Evolutionary conservation across 2,113 vertebrate genomes (phyloP).

Genomic region (Parus major): DNA sequence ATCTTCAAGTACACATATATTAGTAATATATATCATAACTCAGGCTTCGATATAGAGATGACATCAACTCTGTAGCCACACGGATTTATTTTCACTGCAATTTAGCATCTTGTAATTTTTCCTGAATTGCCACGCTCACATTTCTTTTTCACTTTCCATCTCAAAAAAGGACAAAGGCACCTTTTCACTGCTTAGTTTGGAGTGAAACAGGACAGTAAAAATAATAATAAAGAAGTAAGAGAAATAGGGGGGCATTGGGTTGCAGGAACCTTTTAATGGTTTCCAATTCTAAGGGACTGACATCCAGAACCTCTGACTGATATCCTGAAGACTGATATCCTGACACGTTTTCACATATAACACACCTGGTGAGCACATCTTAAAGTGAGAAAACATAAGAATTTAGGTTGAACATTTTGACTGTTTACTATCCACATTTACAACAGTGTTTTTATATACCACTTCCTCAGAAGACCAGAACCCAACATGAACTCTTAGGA

Average conservation of each 20-base stretch:
- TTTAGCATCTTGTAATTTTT: background rate
- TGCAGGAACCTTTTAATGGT: background rate
- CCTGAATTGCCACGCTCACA: accelerated
- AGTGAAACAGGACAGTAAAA: background rate
- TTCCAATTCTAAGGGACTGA: background rate
- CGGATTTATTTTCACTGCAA: background rate
- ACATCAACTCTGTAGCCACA: background rate
- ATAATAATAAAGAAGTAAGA: background rate
- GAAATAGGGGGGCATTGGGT: background rate
- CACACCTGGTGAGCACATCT: background rate
- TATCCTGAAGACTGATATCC: background rate
- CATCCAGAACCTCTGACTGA: background rate
- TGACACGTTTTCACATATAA: background rate
- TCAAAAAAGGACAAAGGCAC: background rate
- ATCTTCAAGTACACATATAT: background rate
- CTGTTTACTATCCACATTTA: background rate
- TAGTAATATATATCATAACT: background rate
- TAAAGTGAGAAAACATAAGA: background rate
- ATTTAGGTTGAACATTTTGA: background rate
- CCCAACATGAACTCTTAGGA: background rate
- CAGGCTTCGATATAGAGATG: background rate
- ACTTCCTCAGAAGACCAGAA: background rate
- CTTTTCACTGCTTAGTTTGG: background rate
- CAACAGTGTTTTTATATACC: background rate
- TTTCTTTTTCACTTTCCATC: background rate